Conservation (phyloP, 2,888 invertebrate genomes). For the Epirrhoe tristata region DNA sequence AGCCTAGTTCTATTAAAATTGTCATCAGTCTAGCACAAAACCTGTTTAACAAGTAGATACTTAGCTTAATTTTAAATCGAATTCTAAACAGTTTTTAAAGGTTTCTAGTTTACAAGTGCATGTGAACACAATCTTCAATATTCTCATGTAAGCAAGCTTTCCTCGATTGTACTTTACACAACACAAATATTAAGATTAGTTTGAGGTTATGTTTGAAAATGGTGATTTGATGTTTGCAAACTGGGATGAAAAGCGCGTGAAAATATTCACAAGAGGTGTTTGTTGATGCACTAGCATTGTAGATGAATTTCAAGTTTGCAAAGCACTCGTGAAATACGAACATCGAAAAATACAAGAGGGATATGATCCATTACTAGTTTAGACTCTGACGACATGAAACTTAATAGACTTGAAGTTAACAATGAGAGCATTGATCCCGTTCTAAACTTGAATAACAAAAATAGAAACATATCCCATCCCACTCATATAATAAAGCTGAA, state of each 20-base stretch:
- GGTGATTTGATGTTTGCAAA: conserved; percentile 38
- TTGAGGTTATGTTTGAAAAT: conserved; percentile 41
- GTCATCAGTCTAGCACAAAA: too few relatives aligned
- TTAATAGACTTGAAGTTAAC: neutral
- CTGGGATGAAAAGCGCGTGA: conserved; percentile 32
- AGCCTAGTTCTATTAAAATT: too few relatives aligned
- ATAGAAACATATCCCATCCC: too few relatives aligned
- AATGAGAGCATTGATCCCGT: neutral
- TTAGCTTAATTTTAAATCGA: too few relatives aligned
- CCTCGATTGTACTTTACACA: conserved; percentile 12
- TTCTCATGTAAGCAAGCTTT: neutral
- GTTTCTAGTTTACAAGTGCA: neutral
- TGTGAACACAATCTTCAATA: neutral
- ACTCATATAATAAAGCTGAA: too few relatives aligned
- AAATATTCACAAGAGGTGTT: conserved; percentile 34
- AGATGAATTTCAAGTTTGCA: conserved; percentile 1
- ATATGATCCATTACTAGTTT: neutral
- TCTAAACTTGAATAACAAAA: neutral
- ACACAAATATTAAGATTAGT: conserved; percentile 37
- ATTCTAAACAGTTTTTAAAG: neutral
- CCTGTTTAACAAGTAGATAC: too few relatives aligned
- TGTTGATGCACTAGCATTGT: conserved; percentile 11
- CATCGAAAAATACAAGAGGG: neutral
- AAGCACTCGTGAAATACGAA: neutral
- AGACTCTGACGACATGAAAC: neutral